A percentile compares a stretch with the other conserved stretches of the same genome.
phyloP scores from a whole-genome alignment of 2,113 vertebrate species.

The Planiliza haematocheilus region DNA sequence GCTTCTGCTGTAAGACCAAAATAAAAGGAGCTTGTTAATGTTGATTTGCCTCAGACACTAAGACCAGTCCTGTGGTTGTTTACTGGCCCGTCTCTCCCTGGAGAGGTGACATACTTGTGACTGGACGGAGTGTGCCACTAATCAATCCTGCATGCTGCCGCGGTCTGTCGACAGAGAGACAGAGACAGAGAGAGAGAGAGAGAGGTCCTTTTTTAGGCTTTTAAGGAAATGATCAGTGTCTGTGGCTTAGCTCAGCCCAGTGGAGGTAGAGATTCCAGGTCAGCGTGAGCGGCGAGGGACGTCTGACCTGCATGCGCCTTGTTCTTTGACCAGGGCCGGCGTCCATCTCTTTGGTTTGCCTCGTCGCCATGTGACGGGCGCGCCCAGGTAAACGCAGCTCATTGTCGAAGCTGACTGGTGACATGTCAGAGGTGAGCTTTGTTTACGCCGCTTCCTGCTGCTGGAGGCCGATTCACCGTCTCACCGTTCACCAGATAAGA shows the following conservation, averaged over 20 bases:
- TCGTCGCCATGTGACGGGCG: slow-evolving; percentile 8
- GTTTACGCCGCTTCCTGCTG: too few relatives aligned
- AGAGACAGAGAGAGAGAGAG: slow-evolving; percentile 22
- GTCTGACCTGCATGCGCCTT: slow-evolving; percentile 52
- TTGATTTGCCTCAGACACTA: slow-evolving; percentile 55
- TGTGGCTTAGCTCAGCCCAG: too few relatives aligned
- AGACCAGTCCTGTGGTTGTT: slow-evolving; percentile 52
- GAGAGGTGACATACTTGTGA: slow-evolving; percentile 74
- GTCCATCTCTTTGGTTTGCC: slow-evolving; percentile 37
- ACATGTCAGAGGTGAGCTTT: slow-evolving; percentile 29
- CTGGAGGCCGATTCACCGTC: too few relatives aligned
- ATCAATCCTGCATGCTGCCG: slow-evolving; percentile 60
- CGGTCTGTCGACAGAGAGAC: slow-evolving; percentile 4
- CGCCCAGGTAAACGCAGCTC: slow-evolving; percentile 27
- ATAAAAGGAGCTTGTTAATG: too few relatives aligned
- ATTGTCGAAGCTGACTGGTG: too few relatives aligned
- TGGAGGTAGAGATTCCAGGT: slow-evolving; percentile 58
- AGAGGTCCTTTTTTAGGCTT: slow-evolving; percentile 56
- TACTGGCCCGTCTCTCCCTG: slow-evolving; percentile 51
- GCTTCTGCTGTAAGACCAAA: too few relatives aligned
- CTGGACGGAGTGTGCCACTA: slow-evolving; percentile 54
- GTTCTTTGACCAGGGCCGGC: too few relatives aligned
- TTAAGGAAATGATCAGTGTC: slow-evolving; percentile 61
- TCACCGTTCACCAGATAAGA: slow-evolving; percentile 46
- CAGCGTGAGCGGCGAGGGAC: slow-evolving; percentile 28